phyloP scores from a whole-genome alignment of 2,797 vertebrate species.

The Jordanella pulchra region DNA sequence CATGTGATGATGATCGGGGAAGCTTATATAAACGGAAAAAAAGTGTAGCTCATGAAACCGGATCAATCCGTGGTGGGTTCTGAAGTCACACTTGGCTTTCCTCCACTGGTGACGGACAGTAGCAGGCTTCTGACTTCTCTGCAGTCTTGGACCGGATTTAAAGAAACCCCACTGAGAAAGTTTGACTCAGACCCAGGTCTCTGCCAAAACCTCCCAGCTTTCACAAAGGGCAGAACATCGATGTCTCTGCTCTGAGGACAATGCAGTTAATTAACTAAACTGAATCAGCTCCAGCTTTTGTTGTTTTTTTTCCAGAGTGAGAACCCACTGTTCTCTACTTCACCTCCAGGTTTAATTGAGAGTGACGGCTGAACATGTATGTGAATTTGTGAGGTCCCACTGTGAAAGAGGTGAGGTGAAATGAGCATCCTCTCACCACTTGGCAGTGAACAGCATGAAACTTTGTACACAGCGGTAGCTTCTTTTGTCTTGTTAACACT shows the following conservation, averaged over 20 bases:
- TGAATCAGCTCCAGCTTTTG: constrained; percentile 23
- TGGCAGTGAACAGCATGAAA: constrained; percentile 23
- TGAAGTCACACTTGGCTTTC: constrained; percentile 42
- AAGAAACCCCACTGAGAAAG: constrained; percentile 34
- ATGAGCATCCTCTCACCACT: constrained; percentile 23
- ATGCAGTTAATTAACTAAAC: constrained; percentile 49
- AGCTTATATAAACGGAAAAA: constrained; percentile 21
- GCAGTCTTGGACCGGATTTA: constrained; percentile 48
- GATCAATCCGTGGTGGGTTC: constrained; percentile 22
- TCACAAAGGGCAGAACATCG: constrained; percentile 16
- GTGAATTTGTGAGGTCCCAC: constrained; percentile 32
- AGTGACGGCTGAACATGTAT: constrained; percentile 26
- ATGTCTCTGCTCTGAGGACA: constrained; percentile 32
- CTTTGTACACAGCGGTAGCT: constrained; percentile 15
- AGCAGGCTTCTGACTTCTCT: constrained; percentile 30
- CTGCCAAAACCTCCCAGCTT: constrained; percentile 40
- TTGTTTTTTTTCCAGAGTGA: constrained; percentile 13
- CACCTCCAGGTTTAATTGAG: constrained; percentile 24
- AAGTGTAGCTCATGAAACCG: constrained; percentile 32
- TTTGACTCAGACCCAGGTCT: constrained; percentile 11
- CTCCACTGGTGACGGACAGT: constrained; percentile 22
- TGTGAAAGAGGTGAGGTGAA: constrained; percentile 39
- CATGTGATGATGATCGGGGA: constrained; percentile 37
- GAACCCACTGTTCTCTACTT: constrained; percentile 16
- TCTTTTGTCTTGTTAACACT: constrained; percentile 30